Conservation (phyloP, 2,888 invertebrate species). For the Megamerina dolium region DNA sequence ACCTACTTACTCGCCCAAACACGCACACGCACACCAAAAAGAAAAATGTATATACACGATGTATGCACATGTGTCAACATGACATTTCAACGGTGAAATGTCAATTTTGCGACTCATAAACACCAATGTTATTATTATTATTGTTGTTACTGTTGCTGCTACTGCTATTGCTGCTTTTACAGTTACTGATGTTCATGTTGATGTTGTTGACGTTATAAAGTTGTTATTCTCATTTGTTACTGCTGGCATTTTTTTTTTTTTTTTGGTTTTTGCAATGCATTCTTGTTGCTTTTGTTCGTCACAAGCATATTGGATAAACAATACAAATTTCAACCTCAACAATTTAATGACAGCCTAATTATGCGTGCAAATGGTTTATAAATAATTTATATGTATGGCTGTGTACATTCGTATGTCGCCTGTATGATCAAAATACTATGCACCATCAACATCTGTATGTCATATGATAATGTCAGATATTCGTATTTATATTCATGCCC, state of each 20-base stretch:
- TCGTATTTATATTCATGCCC: no score
- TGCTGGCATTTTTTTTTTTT: neutral
- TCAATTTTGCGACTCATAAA: neutral
- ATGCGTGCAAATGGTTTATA: slow-evolving; percentile 47
- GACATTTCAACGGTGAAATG: slow-evolving; percentile 1
- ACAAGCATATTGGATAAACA: no score
- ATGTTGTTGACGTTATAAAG: no score
- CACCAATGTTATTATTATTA: neutral
- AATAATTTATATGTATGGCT: slow-evolving; percentile 43
- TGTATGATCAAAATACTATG: no score
- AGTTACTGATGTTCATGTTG: neutral
- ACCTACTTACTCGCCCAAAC: neutral
- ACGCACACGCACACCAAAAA: neutral
- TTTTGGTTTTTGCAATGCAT: neutral
- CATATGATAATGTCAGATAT: no score
- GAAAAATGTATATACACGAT: no score
- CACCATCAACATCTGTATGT: no score
- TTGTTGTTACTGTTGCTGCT: neutral
- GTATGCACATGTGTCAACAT: neutral
- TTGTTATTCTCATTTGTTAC: no score
- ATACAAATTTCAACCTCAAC: slow-evolving; percentile 30
- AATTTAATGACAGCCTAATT: slow-evolving; percentile 46
- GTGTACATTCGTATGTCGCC: no score
- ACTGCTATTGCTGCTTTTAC: neutral
- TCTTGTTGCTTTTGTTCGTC: neutral